Conservation (phyloP, 2,888 invertebrate genomes). For the Morpho helenor region DNA sequence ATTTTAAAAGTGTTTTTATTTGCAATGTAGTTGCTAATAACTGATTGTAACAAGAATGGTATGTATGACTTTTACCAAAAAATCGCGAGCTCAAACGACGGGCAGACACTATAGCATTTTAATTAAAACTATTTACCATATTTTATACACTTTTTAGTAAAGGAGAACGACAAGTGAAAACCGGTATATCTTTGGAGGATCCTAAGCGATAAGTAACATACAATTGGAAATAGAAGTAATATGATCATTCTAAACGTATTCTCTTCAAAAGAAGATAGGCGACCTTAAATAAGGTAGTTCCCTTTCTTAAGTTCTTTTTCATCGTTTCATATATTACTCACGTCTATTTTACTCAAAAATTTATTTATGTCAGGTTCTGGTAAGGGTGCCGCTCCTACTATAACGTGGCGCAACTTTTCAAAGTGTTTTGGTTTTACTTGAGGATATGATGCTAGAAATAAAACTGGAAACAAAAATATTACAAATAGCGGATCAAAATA, state of each 20-base stretch:
- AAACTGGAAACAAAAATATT: conserved; percentile 65
- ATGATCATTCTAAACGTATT: not conserved
- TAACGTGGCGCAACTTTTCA: conserved; percentile 63
- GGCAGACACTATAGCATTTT: too few relatives aligned
- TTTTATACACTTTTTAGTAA: not conserved
- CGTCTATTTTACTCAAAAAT: conserved; percentile 68
- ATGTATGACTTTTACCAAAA: too few relatives aligned
- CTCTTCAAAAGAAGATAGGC: not conserved
- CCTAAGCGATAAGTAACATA: not conserved
- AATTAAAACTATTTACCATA: too few relatives aligned
- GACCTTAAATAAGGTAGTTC: not conserved
- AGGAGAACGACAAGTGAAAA: not conserved
- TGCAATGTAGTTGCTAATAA: too few relatives aligned
- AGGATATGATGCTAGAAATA: conserved; percentile 83
- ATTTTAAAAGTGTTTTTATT: too few relatives aligned
- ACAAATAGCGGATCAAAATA: too few relatives aligned
- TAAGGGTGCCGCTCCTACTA: conserved; percentile 84
- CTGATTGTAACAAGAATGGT: too few relatives aligned
- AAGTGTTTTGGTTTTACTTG: conserved; percentile 79
- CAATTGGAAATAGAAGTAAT: not conserved
- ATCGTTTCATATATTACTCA: conserved; percentile 25
- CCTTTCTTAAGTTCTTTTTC: too few relatives aligned
- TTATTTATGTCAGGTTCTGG: conserved; percentile 78
- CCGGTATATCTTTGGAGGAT: not conserved
- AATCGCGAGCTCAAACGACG: too few relatives aligned